Evolutionary conservation across 2,113 vertebrate species (phyloP).

Genomic region (Campylorhamphus procurvoides): DNA sequence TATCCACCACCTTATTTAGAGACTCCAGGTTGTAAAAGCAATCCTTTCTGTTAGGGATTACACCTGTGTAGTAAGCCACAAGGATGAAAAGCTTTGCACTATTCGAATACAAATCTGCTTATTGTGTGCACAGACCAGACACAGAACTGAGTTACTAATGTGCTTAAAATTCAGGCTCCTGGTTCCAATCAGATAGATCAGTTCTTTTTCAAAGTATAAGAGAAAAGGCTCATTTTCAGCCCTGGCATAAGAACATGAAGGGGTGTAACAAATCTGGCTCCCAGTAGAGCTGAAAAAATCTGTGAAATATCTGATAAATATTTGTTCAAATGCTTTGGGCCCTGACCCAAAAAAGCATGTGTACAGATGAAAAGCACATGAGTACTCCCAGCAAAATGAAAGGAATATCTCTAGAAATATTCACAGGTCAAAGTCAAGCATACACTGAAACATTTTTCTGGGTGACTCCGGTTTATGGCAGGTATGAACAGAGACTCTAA

Average conservation of each 20-base stretch:
- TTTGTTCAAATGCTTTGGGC: conserved; percentile 53
- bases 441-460: not conserved
- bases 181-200: conserved; percentile 47
- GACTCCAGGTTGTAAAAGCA: not conserved
- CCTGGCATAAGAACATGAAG: not conserved
- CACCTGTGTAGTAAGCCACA: not conserved
- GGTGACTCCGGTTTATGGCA: not conserved
- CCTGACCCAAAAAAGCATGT: conserved; percentile 27
- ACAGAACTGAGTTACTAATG: conserved; percentile 10
- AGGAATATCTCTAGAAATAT: conserved; percentile 14
- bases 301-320: conserved; percentile 50
- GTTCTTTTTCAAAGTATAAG: conserved; percentile 4
- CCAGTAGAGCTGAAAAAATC: not conserved
- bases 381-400: conserved; percentile 6
- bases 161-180: conserved; percentile 40
- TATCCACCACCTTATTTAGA: not conserved
- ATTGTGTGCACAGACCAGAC: conserved; percentile 21
- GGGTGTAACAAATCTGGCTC: not conserved
- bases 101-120: conserved; percentile 18
- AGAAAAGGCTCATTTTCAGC: conserved; percentile 43
- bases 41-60: conserved; percentile 2
- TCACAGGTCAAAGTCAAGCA: not conserved
- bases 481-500: not conserved
- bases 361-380: conserved; percentile 15
- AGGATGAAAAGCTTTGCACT: conserved; percentile 36